Conservation (phyloP, 2,113 vertebrate species). For the Monarcha castaneiventris region DNA sequence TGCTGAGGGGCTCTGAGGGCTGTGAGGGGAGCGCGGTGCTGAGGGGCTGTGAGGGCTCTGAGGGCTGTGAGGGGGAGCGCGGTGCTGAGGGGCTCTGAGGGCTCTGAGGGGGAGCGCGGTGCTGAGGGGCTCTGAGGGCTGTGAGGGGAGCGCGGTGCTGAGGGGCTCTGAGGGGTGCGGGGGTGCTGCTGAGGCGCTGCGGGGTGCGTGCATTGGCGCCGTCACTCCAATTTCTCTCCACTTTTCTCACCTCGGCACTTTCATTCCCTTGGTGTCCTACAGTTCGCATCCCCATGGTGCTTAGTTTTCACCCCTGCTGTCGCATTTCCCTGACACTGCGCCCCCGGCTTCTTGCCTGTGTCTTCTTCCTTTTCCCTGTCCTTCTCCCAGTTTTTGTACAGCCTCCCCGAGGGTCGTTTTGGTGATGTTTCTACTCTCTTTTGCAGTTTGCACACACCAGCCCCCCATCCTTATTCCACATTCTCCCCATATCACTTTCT, state of each 20-base stretch:
- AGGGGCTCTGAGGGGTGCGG: too few relatives aligned
- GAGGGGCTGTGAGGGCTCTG: too few relatives aligned
- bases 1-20: too few relatives aligned
- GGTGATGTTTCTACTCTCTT: neutral
- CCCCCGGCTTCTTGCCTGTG: neutral
- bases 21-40: too few relatives aligned
- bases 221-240: neutral
- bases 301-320: rapidly evolving
- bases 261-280: too few relatives aligned
- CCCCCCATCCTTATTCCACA: rapidly evolving
- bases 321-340: rapidly evolving
- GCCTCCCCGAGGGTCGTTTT: rapidly evolving
- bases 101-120: too few relatives aligned
- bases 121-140: neutral
- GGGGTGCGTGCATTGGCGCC: rapidly evolving
- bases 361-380: neutral
- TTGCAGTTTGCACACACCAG: too few relatives aligned
- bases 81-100: neutral
- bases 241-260: rapidly evolving
- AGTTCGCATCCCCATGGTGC: rapidly evolving
- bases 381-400: neutral
- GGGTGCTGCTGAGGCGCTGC: neutral
- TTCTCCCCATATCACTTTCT: neutral
- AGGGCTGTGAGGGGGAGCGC: neutral
- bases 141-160: too few relatives aligned